Evolutionary conservation across 37 sponge, comb jelly and placozoan genomes (phyloP).

Genomic region (Bolinopsis microptera): DNA sequence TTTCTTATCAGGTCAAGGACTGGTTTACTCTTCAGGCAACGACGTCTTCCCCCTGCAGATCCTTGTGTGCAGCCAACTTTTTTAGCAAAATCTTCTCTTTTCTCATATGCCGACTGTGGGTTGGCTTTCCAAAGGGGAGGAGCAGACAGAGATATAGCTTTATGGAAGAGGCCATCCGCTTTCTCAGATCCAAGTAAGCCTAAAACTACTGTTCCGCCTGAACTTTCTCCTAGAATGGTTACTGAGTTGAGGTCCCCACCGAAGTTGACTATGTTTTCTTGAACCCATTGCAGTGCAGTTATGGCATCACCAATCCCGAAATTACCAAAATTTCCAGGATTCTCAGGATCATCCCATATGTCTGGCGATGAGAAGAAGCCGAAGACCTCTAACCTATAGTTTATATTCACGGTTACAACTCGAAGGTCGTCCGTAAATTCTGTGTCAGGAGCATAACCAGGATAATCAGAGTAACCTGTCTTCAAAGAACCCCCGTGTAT

Average conservation of each 20-base stretch:
- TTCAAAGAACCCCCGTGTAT: slow-evolving; percentile 39
- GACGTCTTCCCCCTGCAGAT: background rate
- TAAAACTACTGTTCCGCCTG: slow-evolving; percentile 77
- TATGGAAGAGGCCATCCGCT: slow-evolving; percentile 79
- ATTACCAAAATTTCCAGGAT: slow-evolving; percentile 3
- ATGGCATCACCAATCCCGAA: slow-evolving; percentile 60
- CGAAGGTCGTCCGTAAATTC: slow-evolving; percentile 1
- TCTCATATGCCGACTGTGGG: background rate
- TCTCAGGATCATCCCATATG: background rate
- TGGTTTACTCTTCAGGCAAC: background rate
- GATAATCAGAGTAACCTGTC: background rate
- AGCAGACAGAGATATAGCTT: slow-evolving; percentile 62
- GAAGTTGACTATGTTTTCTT: slow-evolving; percentile 78
- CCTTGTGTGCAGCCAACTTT: background rate
- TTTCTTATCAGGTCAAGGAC: background rate
- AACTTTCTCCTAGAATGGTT: slow-evolving; percentile 87
- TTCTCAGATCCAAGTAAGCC: slow-evolving; percentile 72
- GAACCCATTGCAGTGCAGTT: slow-evolving; percentile 79
- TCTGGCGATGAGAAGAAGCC: slow-evolving; percentile 75
- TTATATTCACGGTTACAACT: slow-evolving; percentile 72
- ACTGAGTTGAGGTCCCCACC: slow-evolving; percentile 78
- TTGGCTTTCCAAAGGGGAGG: background rate
- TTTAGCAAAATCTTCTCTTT: background rate
- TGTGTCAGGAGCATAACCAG: slow-evolving; percentile 4
- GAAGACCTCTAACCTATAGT: slow-evolving; percentile 83